Conservation (phyloP, 2,113 vertebrate genomes). For the Platysteira castanea region DNA sequence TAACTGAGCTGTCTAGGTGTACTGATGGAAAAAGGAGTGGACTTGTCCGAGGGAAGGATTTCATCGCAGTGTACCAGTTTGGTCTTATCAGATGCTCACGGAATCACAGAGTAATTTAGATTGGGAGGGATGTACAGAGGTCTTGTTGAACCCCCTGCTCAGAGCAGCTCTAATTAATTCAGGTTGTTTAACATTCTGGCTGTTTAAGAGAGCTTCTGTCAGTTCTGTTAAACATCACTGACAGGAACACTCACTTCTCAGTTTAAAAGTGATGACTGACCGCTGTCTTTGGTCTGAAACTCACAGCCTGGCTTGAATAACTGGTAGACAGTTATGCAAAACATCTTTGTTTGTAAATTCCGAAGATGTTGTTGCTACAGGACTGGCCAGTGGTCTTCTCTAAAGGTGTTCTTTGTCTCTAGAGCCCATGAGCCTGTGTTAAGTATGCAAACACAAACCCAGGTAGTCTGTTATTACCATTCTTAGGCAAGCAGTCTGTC, state of each 20-base stretch:
- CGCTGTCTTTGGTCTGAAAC: background rate
- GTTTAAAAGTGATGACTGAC: background rate
- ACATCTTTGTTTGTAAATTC: background rate
- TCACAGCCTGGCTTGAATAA: background rate
- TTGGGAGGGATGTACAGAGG: background rate
- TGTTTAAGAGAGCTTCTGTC: background rate
- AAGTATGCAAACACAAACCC: background rate
- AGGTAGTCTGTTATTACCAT: constrained; percentile 34
- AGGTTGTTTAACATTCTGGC: background rate
- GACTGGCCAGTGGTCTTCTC: background rate
- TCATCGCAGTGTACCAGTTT: background rate
- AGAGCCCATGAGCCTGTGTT: background rate
- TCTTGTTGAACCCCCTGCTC: background rate
- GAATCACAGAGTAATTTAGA: background rate
- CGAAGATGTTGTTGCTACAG: background rate
- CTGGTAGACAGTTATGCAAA: background rate
- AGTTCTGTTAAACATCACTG: background rate
- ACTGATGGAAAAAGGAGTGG: background rate
- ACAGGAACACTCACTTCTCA: background rate
- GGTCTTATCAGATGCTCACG: background rate
- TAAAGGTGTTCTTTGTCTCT: background rate
- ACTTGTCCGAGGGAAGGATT: background rate
- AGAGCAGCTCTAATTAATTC: background rate
- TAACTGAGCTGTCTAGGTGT: background rate
- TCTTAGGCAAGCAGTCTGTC: constrained; percentile 32